phyloP scores from a whole-genome alignment of 2,888 invertebrate genomes.

The Xestia sexstrigata region DNA sequence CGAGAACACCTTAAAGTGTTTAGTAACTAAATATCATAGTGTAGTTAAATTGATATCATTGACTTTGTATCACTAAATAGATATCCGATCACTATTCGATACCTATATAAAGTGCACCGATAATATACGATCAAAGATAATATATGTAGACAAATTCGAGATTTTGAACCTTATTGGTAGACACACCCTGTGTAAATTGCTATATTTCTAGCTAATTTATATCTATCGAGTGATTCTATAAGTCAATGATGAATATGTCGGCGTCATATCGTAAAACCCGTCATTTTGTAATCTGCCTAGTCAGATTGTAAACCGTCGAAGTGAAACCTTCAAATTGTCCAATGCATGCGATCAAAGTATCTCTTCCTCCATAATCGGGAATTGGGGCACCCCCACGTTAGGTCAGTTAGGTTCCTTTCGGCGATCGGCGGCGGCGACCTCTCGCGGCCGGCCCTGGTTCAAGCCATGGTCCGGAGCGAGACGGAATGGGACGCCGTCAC shows the following conservation, averaged over 20 bases:
- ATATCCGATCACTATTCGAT: slow-evolving; percentile 36
- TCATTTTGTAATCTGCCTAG: no score
- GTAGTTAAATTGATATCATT: slow-evolving; percentile 53
- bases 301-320: no score
- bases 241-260: slow-evolving; percentile 48
- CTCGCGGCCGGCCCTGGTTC: no score
- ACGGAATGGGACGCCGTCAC: no score
- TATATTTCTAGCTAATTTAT: slow-evolving; percentile 55
- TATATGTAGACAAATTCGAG: slow-evolving; percentile 57
- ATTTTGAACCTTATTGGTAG: slow-evolving; percentile 48
- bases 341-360: no score
- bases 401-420: no score
- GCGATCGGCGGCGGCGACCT: no score
- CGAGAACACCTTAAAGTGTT: slow-evolving; percentile 33
- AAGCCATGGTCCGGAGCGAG: no score
- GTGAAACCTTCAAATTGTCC: no score
- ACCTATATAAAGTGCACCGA: slow-evolving; percentile 41
- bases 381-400: no score
- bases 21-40: slow-evolving; percentile 42
- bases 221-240: slow-evolving; percentile 56
- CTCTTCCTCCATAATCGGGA: no score
- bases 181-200: slow-evolving; percentile 58
- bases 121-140: slow-evolving; percentile 33
- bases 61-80: slow-evolving; percentile 60
- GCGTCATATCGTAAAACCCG: no score